Evolutionary conservation across 37 sponge, comb jelly and placozoan genomes (phyloP), one percentile per base, ranked within the genome.

Genomic region (Chondrosia reniformis): DNA sequence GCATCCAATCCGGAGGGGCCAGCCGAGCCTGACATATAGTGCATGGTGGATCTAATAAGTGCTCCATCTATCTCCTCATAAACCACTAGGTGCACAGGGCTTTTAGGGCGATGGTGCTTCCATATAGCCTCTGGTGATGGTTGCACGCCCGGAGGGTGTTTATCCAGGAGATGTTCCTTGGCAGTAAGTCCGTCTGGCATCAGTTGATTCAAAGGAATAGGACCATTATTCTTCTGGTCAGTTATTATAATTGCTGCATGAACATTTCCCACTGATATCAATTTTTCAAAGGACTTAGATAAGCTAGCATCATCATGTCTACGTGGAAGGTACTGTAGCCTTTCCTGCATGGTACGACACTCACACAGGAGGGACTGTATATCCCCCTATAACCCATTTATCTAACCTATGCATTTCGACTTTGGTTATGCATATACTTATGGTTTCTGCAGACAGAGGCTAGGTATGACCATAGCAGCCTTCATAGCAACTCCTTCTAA

Each of bases 161-260:
- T 69, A 44, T 69, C 66, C 3, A 33, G 37, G 19, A 64, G 36
- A 44, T 69, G 72, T 1, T 69, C 72, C 36, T 69, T 69, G 31
- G 72, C 42, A 38, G 72, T 25, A 24, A 41, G 39, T 3, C 72
- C 43, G 22, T 69, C 44, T 39, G 67, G 67, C 17, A 30, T 36
- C 33, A 36, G 31, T 8, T 66, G 9, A 10, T 17, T 6, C 0
- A 40, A 6, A 2, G 21, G 2, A 3, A 69, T 3, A 43, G 72
- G 12, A 6, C 43, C 36, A 24, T 2, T 1, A 40, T 25, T 40
- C 42, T 44, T 25, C 3, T 39, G 72, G 25, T 56, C 58, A 6
- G 58, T 56, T 2, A 56, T 56, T 2, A 56, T 3, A 24, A 24
- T 56, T 4, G 58, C 58, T 8, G 58, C 58, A 28, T 6, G n/a